A percentile compares a stretch with the other conserved stretches of the same genome.
phyloP scores from a whole-genome alignment of 1,140 invertebrate species.

The Sinonovacula constricta region DNA sequence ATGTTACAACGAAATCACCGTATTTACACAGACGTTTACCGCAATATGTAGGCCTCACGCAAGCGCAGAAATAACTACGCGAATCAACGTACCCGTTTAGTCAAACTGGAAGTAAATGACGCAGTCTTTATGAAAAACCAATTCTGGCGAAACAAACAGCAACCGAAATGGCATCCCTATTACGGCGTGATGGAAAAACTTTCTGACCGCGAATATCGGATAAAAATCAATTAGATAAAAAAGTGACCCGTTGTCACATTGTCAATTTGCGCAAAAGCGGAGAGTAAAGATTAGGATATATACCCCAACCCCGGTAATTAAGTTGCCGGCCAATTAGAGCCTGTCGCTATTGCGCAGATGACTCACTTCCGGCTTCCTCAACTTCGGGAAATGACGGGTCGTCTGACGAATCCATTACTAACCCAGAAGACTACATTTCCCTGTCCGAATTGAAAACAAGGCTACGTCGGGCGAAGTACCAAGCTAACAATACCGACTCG shows the following conservation, averaged over 20 bases:
- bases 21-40: background rate
- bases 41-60: background rate
- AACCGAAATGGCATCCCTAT: background rate
- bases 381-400: no score
- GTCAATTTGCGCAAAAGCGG: background rate
- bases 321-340: background rate
- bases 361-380: no score
- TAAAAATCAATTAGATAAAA: background rate
- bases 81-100: background rate
- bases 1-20: background rate
- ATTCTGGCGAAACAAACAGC: background rate
- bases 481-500: no score
- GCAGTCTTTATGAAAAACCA: background rate
- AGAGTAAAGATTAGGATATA: background rate
- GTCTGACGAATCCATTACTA: no score
- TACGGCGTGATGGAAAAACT: background rate
- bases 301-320: background rate
- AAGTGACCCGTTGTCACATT: background rate
- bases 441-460: no score
- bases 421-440: no score
- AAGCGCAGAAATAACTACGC: background rate
- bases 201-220: background rate
- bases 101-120: background rate
- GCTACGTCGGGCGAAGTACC: no score
- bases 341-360: no score